Conservation (phyloP, 2,888 invertebrate genomes). For the Hirtodrosophila histrioides region DNA sequence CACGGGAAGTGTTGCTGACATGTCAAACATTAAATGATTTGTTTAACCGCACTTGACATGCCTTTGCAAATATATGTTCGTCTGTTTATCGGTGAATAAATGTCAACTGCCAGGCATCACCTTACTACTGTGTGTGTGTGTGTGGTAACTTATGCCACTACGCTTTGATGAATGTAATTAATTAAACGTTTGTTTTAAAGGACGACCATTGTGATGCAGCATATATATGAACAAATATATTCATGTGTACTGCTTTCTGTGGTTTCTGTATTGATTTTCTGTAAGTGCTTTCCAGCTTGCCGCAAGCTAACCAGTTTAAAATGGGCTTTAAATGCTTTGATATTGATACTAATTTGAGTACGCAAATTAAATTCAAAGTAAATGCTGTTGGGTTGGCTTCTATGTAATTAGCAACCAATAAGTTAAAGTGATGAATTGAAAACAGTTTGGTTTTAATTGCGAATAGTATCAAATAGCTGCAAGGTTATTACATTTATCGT, state of each 20-base stretch:
- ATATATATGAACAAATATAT: conserved; percentile 7
- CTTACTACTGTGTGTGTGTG: conserved; percentile 13
- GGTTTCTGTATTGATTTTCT: conserved; percentile 60
- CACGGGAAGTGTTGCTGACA: conserved; percentile 29
- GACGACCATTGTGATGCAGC: conserved; percentile 9
- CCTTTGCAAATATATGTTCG: conserved; percentile 1
- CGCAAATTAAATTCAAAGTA: conserved; percentile 1
- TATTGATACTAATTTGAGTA: conserved; percentile 21
- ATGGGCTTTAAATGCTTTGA: conserved; percentile 15
- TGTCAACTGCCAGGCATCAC: conserved; percentile 35
- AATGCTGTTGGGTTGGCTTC: neutral
- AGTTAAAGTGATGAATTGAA: neutral
- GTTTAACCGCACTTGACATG: conserved; percentile 56
- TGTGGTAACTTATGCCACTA: conserved; percentile 32
- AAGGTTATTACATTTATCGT: too few relatives aligned
- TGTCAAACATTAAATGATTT: conserved; percentile 62
- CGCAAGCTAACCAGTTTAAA: conserved; percentile 31
- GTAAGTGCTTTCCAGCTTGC: conserved; percentile 26
- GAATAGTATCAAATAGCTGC: too few relatives aligned
- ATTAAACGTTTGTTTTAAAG: conserved; percentile 65
- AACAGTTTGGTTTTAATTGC: too few relatives aligned
- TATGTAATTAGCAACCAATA: conserved; percentile 10
- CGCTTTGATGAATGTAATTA: conserved; percentile 65
- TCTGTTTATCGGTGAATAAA: conserved; percentile 21
- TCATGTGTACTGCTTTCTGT: conserved; percentile 29